These are phyloP conservation scores for Neodon shergylaensis DNA, from an alignment of 2,113 vertebrate species.

Conservation along the genomic window DNA sequence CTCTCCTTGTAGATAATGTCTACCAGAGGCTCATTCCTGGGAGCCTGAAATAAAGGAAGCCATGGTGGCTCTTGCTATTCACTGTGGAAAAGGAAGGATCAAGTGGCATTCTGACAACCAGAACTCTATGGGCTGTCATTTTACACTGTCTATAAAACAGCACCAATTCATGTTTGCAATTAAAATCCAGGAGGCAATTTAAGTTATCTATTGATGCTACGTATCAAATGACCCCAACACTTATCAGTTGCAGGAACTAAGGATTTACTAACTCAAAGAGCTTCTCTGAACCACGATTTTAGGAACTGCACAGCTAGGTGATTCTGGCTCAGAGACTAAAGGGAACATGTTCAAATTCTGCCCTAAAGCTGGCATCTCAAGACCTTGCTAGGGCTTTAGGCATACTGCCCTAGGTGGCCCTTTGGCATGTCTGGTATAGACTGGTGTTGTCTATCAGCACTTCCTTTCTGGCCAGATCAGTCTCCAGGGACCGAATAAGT, in stretches of 20 bases:
- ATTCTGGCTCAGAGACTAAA: not conserved
- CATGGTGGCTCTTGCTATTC: not conserved
- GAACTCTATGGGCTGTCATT: not conserved
- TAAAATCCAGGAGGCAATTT: not conserved
- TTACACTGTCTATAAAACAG: slow-evolving; percentile 9
- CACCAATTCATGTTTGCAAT: slow-evolving; percentile 2
- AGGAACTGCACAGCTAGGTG: not conserved
- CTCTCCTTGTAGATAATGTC: not conserved
- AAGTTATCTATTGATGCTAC: not conserved
- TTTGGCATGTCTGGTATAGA: not conserved
- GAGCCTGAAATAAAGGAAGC: not conserved
- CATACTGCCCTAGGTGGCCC: not conserved
- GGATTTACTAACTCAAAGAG: not conserved
- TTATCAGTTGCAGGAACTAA: not conserved
- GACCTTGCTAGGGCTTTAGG: not conserved
- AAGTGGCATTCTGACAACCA: slow-evolving; percentile 32
- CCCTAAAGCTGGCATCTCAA: not conserved
- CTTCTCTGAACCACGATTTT: not conserved
- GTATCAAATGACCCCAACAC: slow-evolving; percentile 42
- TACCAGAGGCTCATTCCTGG: not conserved
- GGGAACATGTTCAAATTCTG: not conserved
- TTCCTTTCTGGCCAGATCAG: not conserved
- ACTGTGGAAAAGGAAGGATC: not conserved
- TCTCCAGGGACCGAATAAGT: not conserved
- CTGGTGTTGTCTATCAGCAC: not conserved